Base-by-base conservation (phyloP, 1,140 invertebrate genomes). In the Odontomachus brunneus region DNA sequence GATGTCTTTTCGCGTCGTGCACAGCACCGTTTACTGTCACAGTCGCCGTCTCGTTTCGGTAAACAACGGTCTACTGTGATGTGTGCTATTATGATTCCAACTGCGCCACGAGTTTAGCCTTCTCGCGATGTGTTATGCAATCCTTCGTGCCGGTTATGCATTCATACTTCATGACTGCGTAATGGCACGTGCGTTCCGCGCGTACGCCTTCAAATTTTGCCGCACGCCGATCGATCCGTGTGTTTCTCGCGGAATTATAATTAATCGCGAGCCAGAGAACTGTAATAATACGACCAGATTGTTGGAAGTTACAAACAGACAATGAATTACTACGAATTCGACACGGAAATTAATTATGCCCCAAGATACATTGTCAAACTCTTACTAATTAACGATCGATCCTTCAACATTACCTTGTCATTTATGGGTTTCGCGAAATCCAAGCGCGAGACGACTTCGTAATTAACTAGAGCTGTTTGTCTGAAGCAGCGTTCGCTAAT, bases 121-220 rank as follows among this genome's bases (percentile, higher is more conserved):
- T 65, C 26, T 65, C 49, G 63, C 60, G 15, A 59, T 51, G 11
- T 11, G 48, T 81, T 81, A 38, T 24, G 24, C 51, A 66, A 73
- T 29, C 51, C 38, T 11, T 44, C 65, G 73, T 7, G 55, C 14
- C 14, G 24, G 0, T 51, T 49, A 59, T 24, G 17, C 26, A 0
- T 17, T 53, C 19, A 22, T n/a, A 12, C 15, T 2, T 5, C 38
- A 19, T 44, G 19, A 38, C 33, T 33, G 57, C 44, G 33, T 5
- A 11, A 22, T 82, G 51, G 49, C 29, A 33, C 19, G 53, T 12
- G 14, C 26, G 24, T 26, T 4, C 38, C 38, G 9, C 19, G 51
- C 26, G 26, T 17, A 38, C 29, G 26, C 17, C 19, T 67, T 67
- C 15, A 29, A 24, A 66, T 78, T 55, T 33, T 67, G 17, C 26